A percentile compares a stretch with the other conserved stretches of the same genome.
These are phyloP conservation scores for Iselma pallidipennis DNA, from an alignment of 2,888 invertebrate species.

Conservation along the genomic window DNA sequence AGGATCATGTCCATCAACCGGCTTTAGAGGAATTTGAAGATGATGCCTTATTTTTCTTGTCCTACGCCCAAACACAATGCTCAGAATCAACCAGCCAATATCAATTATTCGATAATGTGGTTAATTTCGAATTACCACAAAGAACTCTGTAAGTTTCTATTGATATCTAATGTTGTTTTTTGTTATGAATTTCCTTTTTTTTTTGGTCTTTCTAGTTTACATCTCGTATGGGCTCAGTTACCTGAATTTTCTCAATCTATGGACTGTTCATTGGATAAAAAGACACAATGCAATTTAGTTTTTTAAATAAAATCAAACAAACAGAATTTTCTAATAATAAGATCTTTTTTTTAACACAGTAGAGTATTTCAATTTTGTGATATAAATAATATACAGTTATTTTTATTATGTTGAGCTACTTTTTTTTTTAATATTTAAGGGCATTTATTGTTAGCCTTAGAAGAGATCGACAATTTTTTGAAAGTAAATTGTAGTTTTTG, in stretches of 20 bases:
- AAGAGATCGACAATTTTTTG: too few relatives aligned
- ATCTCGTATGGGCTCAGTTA: conserved; percentile 47
- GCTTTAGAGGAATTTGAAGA: conserved; percentile 57
- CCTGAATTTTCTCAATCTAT: conserved; percentile 44
- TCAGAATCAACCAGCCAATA: conserved; percentile 49
- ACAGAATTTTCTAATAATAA: too few relatives aligned
- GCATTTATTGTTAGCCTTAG: not conserved
- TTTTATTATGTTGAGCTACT: not conserved
- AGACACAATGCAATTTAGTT: conserved; percentile 37
- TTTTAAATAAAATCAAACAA: too few relatives aligned
- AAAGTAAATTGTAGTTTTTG: too few relatives aligned
- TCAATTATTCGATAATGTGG: conserved; percentile 51
- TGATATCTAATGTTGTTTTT: not conserved
- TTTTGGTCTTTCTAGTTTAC: conserved; percentile 47
- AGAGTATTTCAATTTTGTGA: not conserved
- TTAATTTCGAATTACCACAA: conserved; percentile 51
- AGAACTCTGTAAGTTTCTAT: conserved; percentile 50
- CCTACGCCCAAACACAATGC: conserved; percentile 59
- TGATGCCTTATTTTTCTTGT: conserved; percentile 60
- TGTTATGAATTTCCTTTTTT: conserved; percentile 11
- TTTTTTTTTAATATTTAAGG: too few relatives aligned
- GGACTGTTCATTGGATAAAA: conserved; percentile 34
- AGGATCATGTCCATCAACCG: conserved; percentile 55
- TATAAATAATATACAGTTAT: not conserved
- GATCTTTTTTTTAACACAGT: not conserved